phyloP scores from a whole-genome alignment of 2,797 vertebrate species.

The Taeniopygia guttata region DNA sequence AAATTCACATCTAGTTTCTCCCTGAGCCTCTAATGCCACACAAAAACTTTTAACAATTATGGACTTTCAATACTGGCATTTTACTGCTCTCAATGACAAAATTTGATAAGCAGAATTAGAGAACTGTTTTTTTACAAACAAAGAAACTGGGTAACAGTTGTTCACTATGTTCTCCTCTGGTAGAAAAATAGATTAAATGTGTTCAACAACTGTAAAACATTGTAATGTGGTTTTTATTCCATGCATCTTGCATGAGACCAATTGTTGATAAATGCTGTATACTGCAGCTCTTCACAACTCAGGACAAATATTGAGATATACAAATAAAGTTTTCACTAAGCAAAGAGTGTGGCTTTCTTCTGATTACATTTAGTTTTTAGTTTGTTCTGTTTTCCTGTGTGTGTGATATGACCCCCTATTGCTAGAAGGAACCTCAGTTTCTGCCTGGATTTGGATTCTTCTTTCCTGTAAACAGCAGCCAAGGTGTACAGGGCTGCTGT shows the following conservation, averaged over 20 bases:
- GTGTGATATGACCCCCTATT: not conserved
- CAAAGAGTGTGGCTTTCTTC: not conserved
- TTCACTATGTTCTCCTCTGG: not conserved
- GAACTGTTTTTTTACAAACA: not conserved
- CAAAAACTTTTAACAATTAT: constrained; percentile 38
- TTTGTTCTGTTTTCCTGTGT: not conserved
- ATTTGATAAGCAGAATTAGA: constrained; percentile 20
- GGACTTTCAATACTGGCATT: constrained; percentile 44
- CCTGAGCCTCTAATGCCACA: not conserved
- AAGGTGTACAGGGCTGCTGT: not conserved
- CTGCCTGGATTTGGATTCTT: not conserved
- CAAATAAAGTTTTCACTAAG: not conserved
- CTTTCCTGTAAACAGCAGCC: not conserved
- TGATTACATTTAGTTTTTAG: not conserved
- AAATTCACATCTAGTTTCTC: constrained; percentile 2
- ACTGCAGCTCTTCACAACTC: not conserved
- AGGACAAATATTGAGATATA: not conserved
- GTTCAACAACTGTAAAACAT: not conserved
- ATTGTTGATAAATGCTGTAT: not conserved
- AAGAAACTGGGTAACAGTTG: not conserved
- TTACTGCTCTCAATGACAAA: constrained; percentile 19
- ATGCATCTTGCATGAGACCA: not conserved
- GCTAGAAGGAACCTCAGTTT: not conserved
- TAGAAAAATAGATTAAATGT: not conserved
- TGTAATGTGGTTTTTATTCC: not conserved